phyloP scores from a whole-genome alignment of 2,888 invertebrate species.

The Stramonita haemastoma region DNA sequence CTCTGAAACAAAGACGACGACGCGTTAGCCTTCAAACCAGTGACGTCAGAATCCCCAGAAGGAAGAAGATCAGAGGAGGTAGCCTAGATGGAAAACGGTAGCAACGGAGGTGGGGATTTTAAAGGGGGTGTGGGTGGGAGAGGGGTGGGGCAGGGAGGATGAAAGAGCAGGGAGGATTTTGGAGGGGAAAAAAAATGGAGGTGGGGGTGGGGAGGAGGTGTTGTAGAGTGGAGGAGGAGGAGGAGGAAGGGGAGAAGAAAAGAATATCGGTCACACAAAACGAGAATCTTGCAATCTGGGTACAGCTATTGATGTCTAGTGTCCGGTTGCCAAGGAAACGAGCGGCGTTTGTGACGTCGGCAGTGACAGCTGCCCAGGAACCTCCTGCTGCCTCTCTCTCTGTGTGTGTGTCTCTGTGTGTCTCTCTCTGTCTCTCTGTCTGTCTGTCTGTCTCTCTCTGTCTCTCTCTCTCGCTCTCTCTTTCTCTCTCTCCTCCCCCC shows the following conservation, averaged over 20 bases:
- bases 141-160: too few relatives aligned
- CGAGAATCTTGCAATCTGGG: constrained; percentile 36
- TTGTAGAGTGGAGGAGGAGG: not conserved
- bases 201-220: not conserved
- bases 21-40: too few relatives aligned
- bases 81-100: too few relatives aligned
- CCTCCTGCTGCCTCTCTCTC: not conserved
- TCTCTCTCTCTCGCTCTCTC: not conserved
- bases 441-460: not conserved
- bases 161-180: not conserved
- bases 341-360: constrained; percentile 10
- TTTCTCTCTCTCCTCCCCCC: not conserved
- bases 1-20: too few relatives aligned
- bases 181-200: not conserved
- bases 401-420: not conserved
- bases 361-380: not conserved
- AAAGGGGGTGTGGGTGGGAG: too few relatives aligned
- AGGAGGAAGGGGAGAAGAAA: not conserved
- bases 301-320: constrained; percentile 42
- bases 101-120: too few relatives aligned
- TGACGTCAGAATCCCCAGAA: too few relatives aligned
- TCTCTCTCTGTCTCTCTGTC: too few relatives aligned
- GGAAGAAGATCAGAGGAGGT: too few relatives aligned
- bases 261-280: constrained; percentile 41
- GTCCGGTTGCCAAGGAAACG: constrained; percentile 37